phyloP scores from a whole-genome alignment of 2,888 invertebrate genomes.

The Chymomyza fuscimana region DNA sequence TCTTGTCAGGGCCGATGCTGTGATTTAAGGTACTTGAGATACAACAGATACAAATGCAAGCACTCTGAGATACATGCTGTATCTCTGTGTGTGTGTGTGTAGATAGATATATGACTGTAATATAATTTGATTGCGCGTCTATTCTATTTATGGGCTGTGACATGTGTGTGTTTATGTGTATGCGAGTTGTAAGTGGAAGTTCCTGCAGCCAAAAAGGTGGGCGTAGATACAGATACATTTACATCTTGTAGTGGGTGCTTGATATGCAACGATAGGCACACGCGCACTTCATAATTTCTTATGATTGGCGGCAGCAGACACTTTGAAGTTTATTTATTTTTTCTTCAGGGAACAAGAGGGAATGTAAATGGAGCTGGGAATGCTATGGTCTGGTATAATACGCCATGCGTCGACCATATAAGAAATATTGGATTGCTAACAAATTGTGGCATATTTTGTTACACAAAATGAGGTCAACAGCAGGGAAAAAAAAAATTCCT shows the following conservation, averaged over 20 bases:
- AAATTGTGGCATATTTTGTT: slow-evolving; percentile 50
- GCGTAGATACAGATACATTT: not conserved
- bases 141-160: slow-evolving; percentile 32
- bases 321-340: slow-evolving; percentile 27
- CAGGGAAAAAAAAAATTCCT: slow-evolving; percentile 11
- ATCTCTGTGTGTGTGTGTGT: not conserved
- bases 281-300: slow-evolving; percentile 59
- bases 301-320: slow-evolving; percentile 12
- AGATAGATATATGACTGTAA: slow-evolving; percentile 54
- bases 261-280: not conserved
- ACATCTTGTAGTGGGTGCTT: not conserved
- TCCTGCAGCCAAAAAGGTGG: slow-evolving; percentile 5
- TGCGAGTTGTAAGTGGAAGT: slow-evolving; percentile 44
- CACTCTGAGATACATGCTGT: slow-evolving; percentile 60
- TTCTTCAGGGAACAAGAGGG: not conserved
- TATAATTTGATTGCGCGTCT: slow-evolving; percentile 64
- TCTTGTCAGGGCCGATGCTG: slow-evolving; percentile 64
- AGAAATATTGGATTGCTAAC: slow-evolving; percentile 56
- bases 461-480: slow-evolving; percentile 60
- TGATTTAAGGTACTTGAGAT: slow-evolving; percentile 45
- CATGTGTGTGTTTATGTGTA: slow-evolving; percentile 8
- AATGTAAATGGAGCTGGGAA: not conserved
- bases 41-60: slow-evolving; percentile 21
- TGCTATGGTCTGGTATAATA: not conserved
- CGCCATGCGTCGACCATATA: not conserved